Evolutionary conservation across 2,888 invertebrate species (phyloP), one percentile per base, ranked within the genome.

Genomic region (Dryococelus australis): DNA sequence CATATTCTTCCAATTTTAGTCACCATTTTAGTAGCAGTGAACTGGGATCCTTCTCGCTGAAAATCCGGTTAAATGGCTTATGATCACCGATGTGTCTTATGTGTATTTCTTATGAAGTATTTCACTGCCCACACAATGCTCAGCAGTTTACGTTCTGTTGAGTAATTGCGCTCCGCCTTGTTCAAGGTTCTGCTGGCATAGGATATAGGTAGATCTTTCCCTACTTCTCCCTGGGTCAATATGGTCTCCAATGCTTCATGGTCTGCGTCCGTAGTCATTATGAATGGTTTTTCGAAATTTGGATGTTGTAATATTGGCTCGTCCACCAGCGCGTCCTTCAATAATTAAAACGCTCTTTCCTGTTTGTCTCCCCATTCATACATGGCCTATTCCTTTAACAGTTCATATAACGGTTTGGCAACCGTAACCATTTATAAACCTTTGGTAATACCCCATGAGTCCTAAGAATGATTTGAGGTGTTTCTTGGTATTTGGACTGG

Each of bases 51-150:
- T 91, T 92, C 0, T 89, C 53, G 35, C 89, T 91, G 79, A 91
- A 90, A 10, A 92, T 87, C 91, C 91, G 92, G 0, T 89, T 90
- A 47, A 92, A 88, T 0, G 92, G 91, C 89, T 89, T 87, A 87
- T 92, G 92, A 87, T 92, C 92, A 0, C 91, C 92, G 8, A 91
- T 35, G 20, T 92, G 90, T 16, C 65, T 89, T 86, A 92, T 92
- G 88, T 91, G 89, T 78, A 90, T 90, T 27, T 92, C 92, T 87
- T 90, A 92, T 6, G 88, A 92, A 92, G 88, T 91, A 90, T 89
- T 91, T 91, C 0, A 89, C 88, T 16, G 89, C 89, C 91, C 91
- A 92, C 9, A 92, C 90, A 20, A 92, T 91, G 0, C 91, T 91
- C 85, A 92, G 86, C 4, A 92, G 87, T 90, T 92, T 92, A 84